phyloP scores from a whole-genome alignment of 1,140 invertebrate genomes.

The Drosophila nasuta region DNA sequence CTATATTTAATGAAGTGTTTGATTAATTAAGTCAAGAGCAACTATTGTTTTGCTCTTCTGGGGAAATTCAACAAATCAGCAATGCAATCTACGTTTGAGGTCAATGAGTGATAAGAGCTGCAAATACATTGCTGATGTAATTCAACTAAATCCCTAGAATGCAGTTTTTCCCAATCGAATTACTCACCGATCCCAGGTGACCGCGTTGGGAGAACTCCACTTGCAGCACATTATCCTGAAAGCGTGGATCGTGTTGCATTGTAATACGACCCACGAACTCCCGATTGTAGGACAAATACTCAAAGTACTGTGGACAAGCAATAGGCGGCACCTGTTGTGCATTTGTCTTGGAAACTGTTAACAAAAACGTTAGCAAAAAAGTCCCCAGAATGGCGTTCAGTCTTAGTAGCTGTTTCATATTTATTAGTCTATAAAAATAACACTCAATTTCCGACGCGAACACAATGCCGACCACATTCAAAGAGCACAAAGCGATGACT shows the following conservation, averaged over 20 bases:
- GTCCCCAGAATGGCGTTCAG: not conserved
- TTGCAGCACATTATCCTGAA: conserved; percentile 39
- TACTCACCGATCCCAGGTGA: conserved; percentile 47
- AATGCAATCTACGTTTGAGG: conserved; percentile 36
- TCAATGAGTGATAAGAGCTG: conserved; percentile 59
- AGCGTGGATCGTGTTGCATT: conserved; percentile 35
- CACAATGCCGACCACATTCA: conserved; percentile 28
- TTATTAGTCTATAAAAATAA: conserved; percentile 2
- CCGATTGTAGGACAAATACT: conserved; percentile 46
- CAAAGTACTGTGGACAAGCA: conserved; percentile 57
- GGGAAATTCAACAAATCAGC: conserved; percentile 40
- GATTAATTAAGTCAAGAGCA: not conserved
- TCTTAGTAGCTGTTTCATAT: conserved; percentile 16
- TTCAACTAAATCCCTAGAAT: not conserved
- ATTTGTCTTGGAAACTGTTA: not conserved
- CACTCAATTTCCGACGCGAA: not conserved
- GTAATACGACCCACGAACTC: conserved; percentile 55
- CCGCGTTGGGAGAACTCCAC: conserved; percentile 63
- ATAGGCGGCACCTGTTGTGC: conserved; percentile 53
- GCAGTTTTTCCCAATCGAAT: not conserved
- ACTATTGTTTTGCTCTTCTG: conserved; percentile 9
- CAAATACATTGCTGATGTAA: not conserved
- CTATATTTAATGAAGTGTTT: not conserved
- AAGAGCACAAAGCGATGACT: conserved; percentile 51
- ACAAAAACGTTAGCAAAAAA: conserved; percentile 5